phyloP scores from a whole-genome alignment of 2,888 invertebrate species.

The Hemicrepidius hirtus region DNA sequence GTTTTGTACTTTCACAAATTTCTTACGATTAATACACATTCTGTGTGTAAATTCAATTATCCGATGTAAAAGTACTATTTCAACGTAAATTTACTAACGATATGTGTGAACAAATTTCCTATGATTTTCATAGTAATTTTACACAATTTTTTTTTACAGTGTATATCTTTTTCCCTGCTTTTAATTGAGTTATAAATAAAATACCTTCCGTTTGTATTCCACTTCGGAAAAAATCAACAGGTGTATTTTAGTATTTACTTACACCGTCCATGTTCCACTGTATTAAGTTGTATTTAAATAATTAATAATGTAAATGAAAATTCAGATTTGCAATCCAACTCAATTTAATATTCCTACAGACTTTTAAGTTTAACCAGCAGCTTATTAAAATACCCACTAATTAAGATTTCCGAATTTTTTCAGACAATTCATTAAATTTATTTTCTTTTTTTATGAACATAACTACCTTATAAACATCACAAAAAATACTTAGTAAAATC shows the following conservation, averaged over 20 bases:
- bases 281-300: slow-evolving; percentile 29
- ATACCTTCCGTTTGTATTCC: slow-evolving; percentile 36
- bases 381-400: slow-evolving; percentile 11
- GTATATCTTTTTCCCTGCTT: slow-evolving; percentile 43
- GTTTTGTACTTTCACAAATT: too few species aligned
- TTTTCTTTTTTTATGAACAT: too few species aligned
- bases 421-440: too few species aligned
- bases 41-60: too few species aligned
- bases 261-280: slow-evolving; percentile 2
- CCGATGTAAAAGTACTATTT: too few species aligned
- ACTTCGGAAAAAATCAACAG: slow-evolving; percentile 31
- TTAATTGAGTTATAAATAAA: slow-evolving; percentile 53
- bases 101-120: too few species aligned
- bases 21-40: too few species aligned
- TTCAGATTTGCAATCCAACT: slow-evolving; percentile 20
- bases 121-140: too few species aligned
- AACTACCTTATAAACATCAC: too few species aligned
- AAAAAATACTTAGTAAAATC: too few species aligned
- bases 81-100: too few species aligned
- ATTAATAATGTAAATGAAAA: slow-evolving; percentile 31
- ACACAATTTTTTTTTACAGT: too few species aligned
- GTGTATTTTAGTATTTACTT: slow-evolving; percentile 20
- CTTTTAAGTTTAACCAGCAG: neutral
- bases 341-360: neutral
- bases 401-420: neutral